Percentiles rank a stretch among this genome's conserved stretches.
phyloP scores from a whole-genome alignment of 2,888 invertebrate genomes.

The Noctua janthina region DNA sequence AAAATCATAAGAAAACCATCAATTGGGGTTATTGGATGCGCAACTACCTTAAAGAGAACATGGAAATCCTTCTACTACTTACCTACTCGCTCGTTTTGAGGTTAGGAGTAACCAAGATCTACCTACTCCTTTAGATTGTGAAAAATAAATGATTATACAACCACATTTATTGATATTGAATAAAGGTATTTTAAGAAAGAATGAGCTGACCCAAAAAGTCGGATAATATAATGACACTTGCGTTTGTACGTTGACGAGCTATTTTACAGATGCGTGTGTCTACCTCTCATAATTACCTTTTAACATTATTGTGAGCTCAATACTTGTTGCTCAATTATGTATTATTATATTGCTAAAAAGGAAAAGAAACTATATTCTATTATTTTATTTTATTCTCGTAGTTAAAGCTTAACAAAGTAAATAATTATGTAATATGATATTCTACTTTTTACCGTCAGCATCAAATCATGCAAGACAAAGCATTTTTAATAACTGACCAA shows the following conservation, averaged over 20 bases:
- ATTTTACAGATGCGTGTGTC: conserved; percentile 17
- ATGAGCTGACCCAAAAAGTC: neutral
- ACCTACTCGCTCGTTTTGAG: neutral
- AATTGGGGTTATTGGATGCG: conserved; percentile 3
- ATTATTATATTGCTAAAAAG: neutral
- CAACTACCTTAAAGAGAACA: neutral
- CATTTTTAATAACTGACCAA: neutral
- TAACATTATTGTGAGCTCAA: conserved; percentile 9
- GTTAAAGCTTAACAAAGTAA: neutral
- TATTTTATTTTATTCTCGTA: conserved; percentile 1
- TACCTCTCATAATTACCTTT: neutral
- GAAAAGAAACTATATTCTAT: neutral
- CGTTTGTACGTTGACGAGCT: neutral
- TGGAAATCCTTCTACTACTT: conserved; percentile 4
- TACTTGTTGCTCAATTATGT: conserved; percentile 4
- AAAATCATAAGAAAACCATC: neutral
- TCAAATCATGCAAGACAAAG: neutral
- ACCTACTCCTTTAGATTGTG: too few relatives aligned
- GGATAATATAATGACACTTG: neutral
- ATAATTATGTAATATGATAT: neutral
- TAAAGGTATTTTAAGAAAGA: neutral
- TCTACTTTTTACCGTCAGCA: conserved; percentile 9
- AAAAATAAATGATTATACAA: conserved; percentile 13
- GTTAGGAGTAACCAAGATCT: neutral
- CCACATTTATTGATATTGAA: neutral